These are phyloP conservation scores for Spheniscus humboldti DNA, from an alignment of 2,797 vertebrate species.

Conservation along the genomic window DNA sequence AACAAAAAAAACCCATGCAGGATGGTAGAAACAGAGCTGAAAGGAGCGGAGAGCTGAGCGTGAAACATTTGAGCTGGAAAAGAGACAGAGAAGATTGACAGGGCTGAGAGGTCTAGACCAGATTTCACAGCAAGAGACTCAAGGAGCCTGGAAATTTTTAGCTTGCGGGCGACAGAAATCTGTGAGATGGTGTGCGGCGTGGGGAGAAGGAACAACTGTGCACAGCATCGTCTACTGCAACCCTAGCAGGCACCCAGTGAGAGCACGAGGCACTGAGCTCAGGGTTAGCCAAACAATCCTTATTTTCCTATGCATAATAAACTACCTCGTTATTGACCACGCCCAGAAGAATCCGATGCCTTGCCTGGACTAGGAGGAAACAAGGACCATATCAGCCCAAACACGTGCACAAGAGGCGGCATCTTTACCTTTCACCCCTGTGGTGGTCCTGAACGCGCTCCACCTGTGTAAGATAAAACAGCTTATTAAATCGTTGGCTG, in stretches of 20 bases:
- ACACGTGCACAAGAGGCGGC: not conserved
- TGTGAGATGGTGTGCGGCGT: accelerated
- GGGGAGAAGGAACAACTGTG: not conserved
- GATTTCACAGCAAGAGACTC: not conserved
- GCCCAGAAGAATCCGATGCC: not conserved
- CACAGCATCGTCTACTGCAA: accelerated
- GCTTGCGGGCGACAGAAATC: not conserved
- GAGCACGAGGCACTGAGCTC: not conserved
- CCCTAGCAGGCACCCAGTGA: not conserved
- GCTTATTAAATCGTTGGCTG: not conserved
- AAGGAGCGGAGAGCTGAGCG: not conserved
- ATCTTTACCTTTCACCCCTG: not conserved
- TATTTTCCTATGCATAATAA: not conserved
- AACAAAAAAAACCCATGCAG: not conserved
- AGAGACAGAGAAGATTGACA: not conserved
- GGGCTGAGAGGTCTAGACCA: not conserved
- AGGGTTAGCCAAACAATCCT: not conserved
- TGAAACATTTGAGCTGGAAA: not conserved
- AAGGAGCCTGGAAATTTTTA: not conserved
- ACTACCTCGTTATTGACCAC: not conserved
- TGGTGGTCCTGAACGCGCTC: accelerated
- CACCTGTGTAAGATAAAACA: not conserved
- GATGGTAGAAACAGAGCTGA: not conserved
- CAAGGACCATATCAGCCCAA: not conserved
- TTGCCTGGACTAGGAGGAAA: not conserved